These are phyloP conservation scores for Bombyx mori DNA, from an alignment of 1,140 invertebrate species.

Conservation along the genomic window DNA sequence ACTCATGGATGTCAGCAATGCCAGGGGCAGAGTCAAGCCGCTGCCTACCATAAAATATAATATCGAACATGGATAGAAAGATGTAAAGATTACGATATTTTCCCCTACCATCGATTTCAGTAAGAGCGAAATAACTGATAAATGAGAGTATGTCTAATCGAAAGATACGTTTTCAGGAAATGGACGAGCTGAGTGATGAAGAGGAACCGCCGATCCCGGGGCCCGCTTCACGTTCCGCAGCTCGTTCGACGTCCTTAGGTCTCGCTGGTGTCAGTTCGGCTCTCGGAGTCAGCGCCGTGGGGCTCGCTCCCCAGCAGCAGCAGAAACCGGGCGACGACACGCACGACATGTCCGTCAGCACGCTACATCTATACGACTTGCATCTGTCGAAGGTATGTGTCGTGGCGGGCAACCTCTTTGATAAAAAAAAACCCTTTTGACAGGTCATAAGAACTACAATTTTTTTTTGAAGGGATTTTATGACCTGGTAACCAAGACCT, in stretches of 20 bases:
- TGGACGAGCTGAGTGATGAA: slow-evolving; percentile 57
- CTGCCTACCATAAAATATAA: no score
- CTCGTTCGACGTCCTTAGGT: slow-evolving; percentile 6
- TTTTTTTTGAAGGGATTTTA: no score
- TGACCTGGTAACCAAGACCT: no score
- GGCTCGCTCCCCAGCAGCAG: slow-evolving; percentile 13
- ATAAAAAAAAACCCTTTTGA: no score
- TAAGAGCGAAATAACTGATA: no score
- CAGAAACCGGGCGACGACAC: slow-evolving; percentile 25
- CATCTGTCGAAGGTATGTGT: slow-evolving; percentile 44
- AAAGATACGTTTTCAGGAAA: slow-evolving; percentile 30
- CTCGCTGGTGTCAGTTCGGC: slow-evolving; percentile 16
- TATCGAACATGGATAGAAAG: no score
- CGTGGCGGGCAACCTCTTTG: no score
- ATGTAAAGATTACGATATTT: no score
- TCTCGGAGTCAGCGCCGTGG: slow-evolving; percentile 25
- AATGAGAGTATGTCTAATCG: background rate
- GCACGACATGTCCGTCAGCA: slow-evolving; percentile 62
- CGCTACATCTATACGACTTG: slow-evolving; percentile 64
- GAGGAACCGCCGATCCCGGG: slow-evolving; percentile 27
- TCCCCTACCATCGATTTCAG: no score
- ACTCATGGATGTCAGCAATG: no score
- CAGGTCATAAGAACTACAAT: no score
- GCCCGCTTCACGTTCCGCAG: slow-evolving; percentile 11
- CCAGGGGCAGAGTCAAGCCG: no score